Conservation (phyloP, 2,888 invertebrate genomes). For the Mimas tiliae region DNA sequence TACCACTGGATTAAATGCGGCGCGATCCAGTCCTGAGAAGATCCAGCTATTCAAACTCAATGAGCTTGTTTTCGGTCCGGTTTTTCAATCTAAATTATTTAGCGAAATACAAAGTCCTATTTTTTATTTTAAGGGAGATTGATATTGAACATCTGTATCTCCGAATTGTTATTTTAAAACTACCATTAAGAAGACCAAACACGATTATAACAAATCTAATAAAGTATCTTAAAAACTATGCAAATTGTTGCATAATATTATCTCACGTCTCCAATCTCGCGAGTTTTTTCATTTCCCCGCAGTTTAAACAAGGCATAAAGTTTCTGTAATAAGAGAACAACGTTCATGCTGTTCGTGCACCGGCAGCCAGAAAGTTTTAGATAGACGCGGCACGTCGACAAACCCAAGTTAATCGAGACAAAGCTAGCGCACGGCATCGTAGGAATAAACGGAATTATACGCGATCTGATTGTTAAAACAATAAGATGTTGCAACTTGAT, state of each 20-base stretch:
- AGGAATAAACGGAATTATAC: constrained; percentile 35
- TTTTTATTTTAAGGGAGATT: too few relatives aligned
- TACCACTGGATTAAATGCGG: too few relatives aligned
- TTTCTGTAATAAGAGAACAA: constrained; percentile 47
- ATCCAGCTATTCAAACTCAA: too few relatives aligned
- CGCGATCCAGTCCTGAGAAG: too few relatives aligned
- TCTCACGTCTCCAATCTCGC: constrained; percentile 10
- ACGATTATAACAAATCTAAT: too few relatives aligned
- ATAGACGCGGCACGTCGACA: constrained; percentile 58
- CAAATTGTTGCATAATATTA: constrained; percentile 10
- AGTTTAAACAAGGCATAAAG: constrained; percentile 47
- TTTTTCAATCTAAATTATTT: too few relatives aligned
- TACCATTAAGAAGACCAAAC: too few relatives aligned
- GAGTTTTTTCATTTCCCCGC: constrained; percentile 44
- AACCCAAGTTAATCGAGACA: constrained; percentile 64
- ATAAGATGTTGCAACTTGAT: constrained; percentile 15
- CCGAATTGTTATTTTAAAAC: too few relatives aligned
- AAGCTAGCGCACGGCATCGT: constrained; percentile 42
- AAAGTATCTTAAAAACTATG: not conserved
- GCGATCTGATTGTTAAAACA: constrained; percentile 24
- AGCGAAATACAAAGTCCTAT: too few relatives aligned
- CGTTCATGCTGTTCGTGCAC: constrained; percentile 49
- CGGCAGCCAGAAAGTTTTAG: constrained; percentile 60
- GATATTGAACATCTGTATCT: too few relatives aligned
- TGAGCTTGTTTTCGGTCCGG: too few relatives aligned